Base-by-base conservation (phyloP, 2,113 vertebrate genomes). In the Neopipo cinnamomea region DNA sequence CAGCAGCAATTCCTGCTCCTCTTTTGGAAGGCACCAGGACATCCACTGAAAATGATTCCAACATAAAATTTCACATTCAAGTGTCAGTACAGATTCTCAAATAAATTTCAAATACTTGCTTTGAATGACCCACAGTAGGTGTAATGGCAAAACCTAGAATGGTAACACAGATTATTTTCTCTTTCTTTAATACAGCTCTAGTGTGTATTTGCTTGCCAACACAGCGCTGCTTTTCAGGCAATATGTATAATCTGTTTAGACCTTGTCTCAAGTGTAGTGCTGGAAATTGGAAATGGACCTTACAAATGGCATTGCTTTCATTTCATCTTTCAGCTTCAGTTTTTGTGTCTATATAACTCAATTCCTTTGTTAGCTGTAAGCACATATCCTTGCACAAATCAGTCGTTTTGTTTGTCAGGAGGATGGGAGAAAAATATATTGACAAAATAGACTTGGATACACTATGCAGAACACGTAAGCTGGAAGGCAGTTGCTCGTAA, bases 331-430 rank as follows among this genome's bases (percentile, higher is more conserved):
- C n/a, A 72, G 6, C 41, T 56, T 79, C 31, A 63, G 44, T 6
- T 63, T 93, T 70, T 67, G 39, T 50, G 46, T 30, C 67, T n/a
- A 11, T 53, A 35, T 49, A 58, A 66, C 18, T 70, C 49, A 49
- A 7, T 84, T 73, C 46, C 25, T 66, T 33, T 62, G 33, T 67
- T 70, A 65, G 22, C 49, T 80, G 17, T 47, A 56, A 82, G 41
- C 9, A n/a, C 42, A 19, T 28, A 75, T 33, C 10, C 19, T 50
- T 85, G 24, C 33, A 66, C 0, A 0, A 75, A 22, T 49, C 42
- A 33, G 14, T 67, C 24, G 10, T 47, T 82, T 90, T 49, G 17
- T 47, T 82, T 90, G 49, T 73, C n/a, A 85, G 37, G 71, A 63
- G n/a, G 41, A 44, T 5, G 6, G 15, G 41, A 90, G 19, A 73